Percentiles rank a stretch among this genome's conserved stretches.
Conservation (phyloP, 2,888 invertebrate species). For the Pristionchus entomophagus region DNA sequence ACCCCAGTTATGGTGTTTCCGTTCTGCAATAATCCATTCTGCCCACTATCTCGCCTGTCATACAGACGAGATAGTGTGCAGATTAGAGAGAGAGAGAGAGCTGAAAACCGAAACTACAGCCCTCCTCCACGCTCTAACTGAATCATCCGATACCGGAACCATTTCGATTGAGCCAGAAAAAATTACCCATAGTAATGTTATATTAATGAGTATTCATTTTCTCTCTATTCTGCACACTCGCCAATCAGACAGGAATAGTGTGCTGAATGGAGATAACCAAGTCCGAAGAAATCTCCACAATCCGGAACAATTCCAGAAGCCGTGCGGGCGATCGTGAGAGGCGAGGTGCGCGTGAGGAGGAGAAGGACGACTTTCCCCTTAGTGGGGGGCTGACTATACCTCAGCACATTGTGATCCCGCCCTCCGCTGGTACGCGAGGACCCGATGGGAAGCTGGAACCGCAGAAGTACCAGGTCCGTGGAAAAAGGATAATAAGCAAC, state of each 20-base stretch:
- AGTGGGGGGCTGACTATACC: constrained; percentile 67
- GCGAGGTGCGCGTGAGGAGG: constrained; percentile 44
- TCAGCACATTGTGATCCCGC: constrained; percentile 75
- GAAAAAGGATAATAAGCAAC: background rate
- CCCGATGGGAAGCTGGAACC: constrained; percentile 67
- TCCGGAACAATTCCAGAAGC: background rate
- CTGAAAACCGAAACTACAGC: no score
- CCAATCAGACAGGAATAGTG: no score
- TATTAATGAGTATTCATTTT: no score
- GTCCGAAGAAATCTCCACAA: background rate
- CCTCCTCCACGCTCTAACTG: no score
- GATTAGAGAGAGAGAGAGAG: no score
- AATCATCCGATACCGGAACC: no score
- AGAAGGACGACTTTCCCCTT: constrained; percentile 21
- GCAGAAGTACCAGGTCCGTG: constrained; percentile 58
- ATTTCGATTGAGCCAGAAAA: no score
- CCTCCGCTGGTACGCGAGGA: constrained; percentile 61
- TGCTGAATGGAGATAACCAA: no score
- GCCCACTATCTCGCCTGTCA: background rate
- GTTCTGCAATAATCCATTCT: no score
- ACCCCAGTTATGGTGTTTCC: background rate
- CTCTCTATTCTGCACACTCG: no score
- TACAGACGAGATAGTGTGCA: background rate
- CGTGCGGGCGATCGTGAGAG: constrained; percentile 42
- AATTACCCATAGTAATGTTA: no score